Percentiles rank a stretch among this genome's conserved stretches.
Conservation (phyloP, 2,113 vertebrate genomes). For the Oriolus oriolus region DNA sequence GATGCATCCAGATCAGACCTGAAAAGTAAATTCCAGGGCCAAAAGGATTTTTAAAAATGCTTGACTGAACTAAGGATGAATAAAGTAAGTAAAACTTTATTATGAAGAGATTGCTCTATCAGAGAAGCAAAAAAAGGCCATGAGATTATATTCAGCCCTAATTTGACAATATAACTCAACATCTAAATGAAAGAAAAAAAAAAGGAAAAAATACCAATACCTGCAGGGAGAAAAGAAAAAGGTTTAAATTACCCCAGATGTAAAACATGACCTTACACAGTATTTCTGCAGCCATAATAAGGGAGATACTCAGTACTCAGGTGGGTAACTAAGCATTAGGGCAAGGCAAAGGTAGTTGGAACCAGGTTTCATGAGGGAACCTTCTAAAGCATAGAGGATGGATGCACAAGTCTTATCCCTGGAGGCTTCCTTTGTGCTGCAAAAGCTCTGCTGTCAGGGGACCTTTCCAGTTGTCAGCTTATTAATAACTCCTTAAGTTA, state of each 20-base stretch:
- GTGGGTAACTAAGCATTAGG: neutral
- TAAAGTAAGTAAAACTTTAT: neutral
- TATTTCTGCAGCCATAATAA: neutral
- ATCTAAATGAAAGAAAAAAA: neutral
- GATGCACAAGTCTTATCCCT: accelerated
- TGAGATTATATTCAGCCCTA: neutral
- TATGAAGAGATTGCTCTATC: neutral
- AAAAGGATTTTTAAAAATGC: neutral
- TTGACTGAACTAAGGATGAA: neutral
- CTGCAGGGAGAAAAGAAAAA: neutral
- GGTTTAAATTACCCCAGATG: neutral
- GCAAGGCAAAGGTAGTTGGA: neutral
- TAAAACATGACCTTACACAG: neutral
- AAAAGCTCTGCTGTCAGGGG: neutral
- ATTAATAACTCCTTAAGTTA: neutral
- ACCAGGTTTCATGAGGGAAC: neutral
- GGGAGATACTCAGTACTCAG: neutral
- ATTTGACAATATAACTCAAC: neutral
- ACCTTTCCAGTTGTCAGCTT: neutral
- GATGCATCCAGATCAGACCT: neutral
- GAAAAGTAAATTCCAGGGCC: neutral
- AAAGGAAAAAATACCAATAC: neutral
- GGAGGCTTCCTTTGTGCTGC: neutral
- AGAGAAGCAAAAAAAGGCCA: neutral
- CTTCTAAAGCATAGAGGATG: neutral